These are phyloP conservation scores for Anticlea derivata DNA, from an alignment of 2,888 invertebrate species.

Conservation along the genomic window DNA sequence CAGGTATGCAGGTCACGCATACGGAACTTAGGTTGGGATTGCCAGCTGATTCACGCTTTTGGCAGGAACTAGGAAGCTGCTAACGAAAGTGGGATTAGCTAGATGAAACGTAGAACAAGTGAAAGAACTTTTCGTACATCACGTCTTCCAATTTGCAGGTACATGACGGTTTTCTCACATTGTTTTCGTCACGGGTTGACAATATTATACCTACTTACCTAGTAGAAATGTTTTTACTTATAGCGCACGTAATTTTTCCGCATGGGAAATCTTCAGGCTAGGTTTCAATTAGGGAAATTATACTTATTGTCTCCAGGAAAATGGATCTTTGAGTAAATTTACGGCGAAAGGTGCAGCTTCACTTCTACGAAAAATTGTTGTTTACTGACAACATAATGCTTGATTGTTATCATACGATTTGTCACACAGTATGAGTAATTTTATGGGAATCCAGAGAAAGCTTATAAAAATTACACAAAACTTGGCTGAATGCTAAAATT, in stretches of 20 bases:
- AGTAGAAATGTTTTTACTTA: no score
- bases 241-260: no score
- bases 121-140: no score
- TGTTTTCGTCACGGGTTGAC: no score
- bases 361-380: slow-evolving; percentile 27
- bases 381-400: slow-evolving; percentile 5
- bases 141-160: no score
- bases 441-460: slow-evolving; percentile 52
- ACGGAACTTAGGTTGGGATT: slow-evolving; percentile 71
- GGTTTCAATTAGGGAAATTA: no score
- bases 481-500: slow-evolving; percentile 44
- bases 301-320: no score
- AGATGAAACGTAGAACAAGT: slow-evolving; percentile 35
- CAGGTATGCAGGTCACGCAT: slow-evolving; percentile 65
- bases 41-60: slow-evolving; percentile 70
- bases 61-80: slow-evolving; percentile 37
- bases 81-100: slow-evolving; percentile 59
- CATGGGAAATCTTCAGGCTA: no score
- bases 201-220: no score
- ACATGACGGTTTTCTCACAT: no score
- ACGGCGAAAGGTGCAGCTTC: no score
- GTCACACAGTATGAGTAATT: slow-evolving; percentile 32
- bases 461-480: slow-evolving; percentile 39
- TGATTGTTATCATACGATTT: slow-evolving; percentile 17
- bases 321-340: no score